Percentiles rank a stretch among this genome's conserved stretches.
phyloP scores from a whole-genome alignment of 2,888 invertebrate genomes.

The Scelioninae gen. 1 region DNA sequence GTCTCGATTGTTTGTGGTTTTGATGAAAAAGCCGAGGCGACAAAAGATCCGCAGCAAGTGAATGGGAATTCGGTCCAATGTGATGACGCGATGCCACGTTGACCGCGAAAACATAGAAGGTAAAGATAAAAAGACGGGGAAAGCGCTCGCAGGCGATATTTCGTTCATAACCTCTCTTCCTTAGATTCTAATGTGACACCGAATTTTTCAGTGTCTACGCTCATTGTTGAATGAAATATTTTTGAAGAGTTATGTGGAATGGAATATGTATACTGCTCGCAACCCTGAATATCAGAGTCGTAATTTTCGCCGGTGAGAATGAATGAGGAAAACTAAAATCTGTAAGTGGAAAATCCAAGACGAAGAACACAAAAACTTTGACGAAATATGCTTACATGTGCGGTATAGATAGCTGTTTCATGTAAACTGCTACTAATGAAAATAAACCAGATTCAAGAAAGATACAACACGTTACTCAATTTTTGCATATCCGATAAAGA shows the following conservation, averaged over 20 bases:
- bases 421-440: no score
- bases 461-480: no score
- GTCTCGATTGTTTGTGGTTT: conserved; percentile 69
- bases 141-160: conserved; percentile 17
- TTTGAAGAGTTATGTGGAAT: conserved; percentile 49
- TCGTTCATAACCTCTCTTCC: conserved; percentile 34
- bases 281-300: conserved; percentile 38
- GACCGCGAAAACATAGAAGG: conserved; percentile 56
- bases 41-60: conserved; percentile 59
- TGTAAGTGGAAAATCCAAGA: no score
- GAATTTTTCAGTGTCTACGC: conserved; percentile 44
- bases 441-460: no score
- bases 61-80: conserved; percentile 59
- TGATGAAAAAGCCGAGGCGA: conserved; percentile 69
- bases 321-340: conserved; percentile 44
- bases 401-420: no score
- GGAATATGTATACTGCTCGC: conserved; percentile 45
- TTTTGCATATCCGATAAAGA: no score
- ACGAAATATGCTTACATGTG: no score
- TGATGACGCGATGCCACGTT: conserved; percentile 53
- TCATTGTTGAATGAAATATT: conserved; percentile 51
- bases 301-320: conserved; percentile 45
- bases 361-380: no score
- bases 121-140: conserved; percentile 32
- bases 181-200: conserved; percentile 50